Evolutionary conservation across 2,113 vertebrate genomes (phyloP).

Genomic region (Eublepharis macularius): DNA sequence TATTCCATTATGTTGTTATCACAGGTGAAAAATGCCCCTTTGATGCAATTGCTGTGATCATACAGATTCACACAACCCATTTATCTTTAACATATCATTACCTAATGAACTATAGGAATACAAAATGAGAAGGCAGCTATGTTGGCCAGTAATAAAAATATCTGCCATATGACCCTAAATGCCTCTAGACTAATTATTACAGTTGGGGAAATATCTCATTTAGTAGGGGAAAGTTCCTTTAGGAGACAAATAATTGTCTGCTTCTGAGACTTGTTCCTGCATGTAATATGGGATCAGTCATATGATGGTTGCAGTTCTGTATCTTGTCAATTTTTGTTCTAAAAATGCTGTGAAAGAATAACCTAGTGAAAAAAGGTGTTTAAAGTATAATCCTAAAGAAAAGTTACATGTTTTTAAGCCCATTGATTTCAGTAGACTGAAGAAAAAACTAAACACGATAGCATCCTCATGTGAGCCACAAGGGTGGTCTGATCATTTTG

Average conservation of each 20-base stretch:
- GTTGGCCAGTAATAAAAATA: conserved; percentile 61
- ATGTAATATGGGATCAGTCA: too few relatives aligned
- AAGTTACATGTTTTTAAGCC: too few relatives aligned
- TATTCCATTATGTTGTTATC: conserved; percentile 67
- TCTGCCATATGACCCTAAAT: conserved; percentile 52
- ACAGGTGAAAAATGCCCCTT: conserved; percentile 73
- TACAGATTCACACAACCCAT: conserved; percentile 59
- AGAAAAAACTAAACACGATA: too few relatives aligned
- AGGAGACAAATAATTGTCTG: conserved; percentile 48
- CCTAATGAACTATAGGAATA: conserved; percentile 60
- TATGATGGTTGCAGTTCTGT: too few relatives aligned
- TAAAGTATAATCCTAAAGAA: too few relatives aligned
- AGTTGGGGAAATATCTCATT: conserved; percentile 52
- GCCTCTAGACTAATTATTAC: conserved; percentile 67
- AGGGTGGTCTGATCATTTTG: too few relatives aligned
- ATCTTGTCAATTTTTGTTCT: not conserved
- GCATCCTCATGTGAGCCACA: too few relatives aligned
- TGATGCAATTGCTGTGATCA: conserved; percentile 73
- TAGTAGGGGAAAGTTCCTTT: conserved; percentile 50
- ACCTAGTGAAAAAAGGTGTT: too few relatives aligned
- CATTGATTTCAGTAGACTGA: too few relatives aligned
- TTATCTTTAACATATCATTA: conserved; percentile 61
- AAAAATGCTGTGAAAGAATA: not conserved
- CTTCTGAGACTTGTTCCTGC: conserved; percentile 5
- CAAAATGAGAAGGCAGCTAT: conserved; percentile 56